Conservation (phyloP, 2,113 vertebrate species). For the Sphaerodactylus townsendi region DNA sequence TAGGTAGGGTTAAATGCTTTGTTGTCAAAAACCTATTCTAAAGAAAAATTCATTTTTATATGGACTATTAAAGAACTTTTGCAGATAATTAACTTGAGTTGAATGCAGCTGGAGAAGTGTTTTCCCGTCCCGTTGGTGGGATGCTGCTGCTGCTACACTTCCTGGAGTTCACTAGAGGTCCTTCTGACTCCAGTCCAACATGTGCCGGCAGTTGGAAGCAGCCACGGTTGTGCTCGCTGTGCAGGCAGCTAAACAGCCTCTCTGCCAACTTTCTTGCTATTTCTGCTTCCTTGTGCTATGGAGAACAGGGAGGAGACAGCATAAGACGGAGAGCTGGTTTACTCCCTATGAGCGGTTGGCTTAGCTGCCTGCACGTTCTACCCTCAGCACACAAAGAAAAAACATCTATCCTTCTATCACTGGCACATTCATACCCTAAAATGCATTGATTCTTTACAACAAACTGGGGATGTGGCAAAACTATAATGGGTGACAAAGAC, state of each 20-base stretch:
- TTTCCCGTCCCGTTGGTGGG: neutral
- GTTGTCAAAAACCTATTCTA: neutral
- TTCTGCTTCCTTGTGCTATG: neutral
- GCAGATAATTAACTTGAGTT: neutral
- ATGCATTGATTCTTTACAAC: neutral
- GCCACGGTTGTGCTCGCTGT: neutral
- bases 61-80: neutral
- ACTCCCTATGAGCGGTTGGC: neutral
- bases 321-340: neutral
- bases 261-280: conserved; percentile 4
- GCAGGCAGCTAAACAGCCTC: neutral
- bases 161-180: conserved; percentile 35
- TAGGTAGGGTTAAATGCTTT: neutral
- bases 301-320: neutral
- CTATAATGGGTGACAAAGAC: neutral
- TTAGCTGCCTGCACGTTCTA: neutral
- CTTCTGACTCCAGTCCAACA: conserved; percentile 34
- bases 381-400: neutral
- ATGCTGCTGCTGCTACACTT: conserved; percentile 24
- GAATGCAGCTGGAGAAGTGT: neutral
- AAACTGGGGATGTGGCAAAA: neutral
- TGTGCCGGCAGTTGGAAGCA: conserved; percentile 15
- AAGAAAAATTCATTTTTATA: neutral
- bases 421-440: neutral
- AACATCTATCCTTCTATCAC: neutral